These are phyloP conservation scores for Gymnosoma rotundatum DNA, from an alignment of 2,888 invertebrate genomes.

Conservation along the genomic window DNA sequence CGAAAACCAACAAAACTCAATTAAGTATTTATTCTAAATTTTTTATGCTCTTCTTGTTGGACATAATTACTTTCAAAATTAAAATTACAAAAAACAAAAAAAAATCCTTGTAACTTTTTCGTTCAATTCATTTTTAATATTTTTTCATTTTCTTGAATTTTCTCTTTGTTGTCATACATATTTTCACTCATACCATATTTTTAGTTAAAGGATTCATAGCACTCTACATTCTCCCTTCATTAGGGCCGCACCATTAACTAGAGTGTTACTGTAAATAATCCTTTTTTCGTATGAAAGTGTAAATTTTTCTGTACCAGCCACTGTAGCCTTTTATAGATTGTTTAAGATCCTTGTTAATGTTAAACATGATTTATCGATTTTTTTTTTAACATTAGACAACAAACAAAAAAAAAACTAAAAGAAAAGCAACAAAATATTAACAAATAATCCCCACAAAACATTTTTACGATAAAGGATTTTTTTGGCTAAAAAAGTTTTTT, in stretches of 20 bases:
- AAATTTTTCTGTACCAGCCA: conserved; percentile 6
- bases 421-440: conserved; percentile 8
- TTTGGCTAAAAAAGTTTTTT: conserved; percentile 33
- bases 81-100: too few relatives aligned
- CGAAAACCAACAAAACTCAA: too few relatives aligned
- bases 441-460: conserved; percentile 14
- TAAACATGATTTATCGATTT: conserved; percentile 69
- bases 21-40: too few relatives aligned
- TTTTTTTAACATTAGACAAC: conserved; percentile 61
- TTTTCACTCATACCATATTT: too few relatives aligned
- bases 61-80: too few relatives aligned
- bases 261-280: conserved; percentile 22
- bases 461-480: conserved; percentile 31
- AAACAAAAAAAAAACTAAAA: neutral
- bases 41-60: too few relatives aligned
- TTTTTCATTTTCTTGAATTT: too few relatives aligned
- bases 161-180: too few relatives aligned
- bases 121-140: too few relatives aligned
- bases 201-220: too few relatives aligned
- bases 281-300: neutral
- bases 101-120: too few relatives aligned
- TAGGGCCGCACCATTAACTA: conserved; percentile 6
- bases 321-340: conserved; percentile 13
- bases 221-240: neutral
- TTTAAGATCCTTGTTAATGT: conserved; percentile 64